Percentiles rank a stretch among this genome's conserved stretches.
Evolutionary conservation across 2,888 invertebrate genomes (phyloP).

Genomic region (Ditylenchus weischeri): DNA sequence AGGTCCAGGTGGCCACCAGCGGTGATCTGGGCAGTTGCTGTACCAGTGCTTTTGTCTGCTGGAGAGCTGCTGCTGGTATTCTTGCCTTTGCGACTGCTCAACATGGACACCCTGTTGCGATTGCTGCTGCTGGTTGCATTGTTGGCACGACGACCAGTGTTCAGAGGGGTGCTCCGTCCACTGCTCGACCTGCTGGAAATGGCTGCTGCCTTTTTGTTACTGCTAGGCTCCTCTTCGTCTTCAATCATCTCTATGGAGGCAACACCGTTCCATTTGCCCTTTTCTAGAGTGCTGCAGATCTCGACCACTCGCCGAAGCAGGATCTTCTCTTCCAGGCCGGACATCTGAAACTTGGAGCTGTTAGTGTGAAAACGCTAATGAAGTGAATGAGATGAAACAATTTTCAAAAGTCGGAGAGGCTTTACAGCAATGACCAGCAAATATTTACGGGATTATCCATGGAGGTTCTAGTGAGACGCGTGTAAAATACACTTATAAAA

Average conservation of each 20-base stretch:
- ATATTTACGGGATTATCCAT: too few relatives aligned
- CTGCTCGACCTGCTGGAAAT: constrained; percentile 8
- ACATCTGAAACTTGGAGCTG: not conserved
- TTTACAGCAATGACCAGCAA: too few relatives aligned
- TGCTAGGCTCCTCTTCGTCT: constrained; percentile 33
- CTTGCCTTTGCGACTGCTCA: constrained; percentile 1
- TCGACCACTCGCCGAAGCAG: constrained; percentile 49
- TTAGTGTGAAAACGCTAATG: not conserved
- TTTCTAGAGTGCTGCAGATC: constrained; percentile 46
- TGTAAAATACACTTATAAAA: too few relatives aligned
- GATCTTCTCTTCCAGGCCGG: constrained; percentile 43
- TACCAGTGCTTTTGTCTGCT: constrained; percentile 9
- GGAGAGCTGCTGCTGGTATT: not conserved
- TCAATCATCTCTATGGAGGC: constrained; percentile 45
- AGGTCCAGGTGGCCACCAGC: constrained; percentile 16
- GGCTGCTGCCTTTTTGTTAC: constrained; percentile 24
- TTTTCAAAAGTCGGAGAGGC: too few relatives aligned
- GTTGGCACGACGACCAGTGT: not conserved
- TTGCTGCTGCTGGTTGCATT: not conserved
- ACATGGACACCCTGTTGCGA: not conserved
- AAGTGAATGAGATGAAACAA: too few relatives aligned
- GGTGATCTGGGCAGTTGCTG: not conserved
- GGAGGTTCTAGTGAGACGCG: too few relatives aligned
- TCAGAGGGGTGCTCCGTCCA: not conserved
- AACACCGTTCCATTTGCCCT: constrained; percentile 48